Evolutionary conservation across 2,888 invertebrate genomes (phyloP), one percentile per base, ranked within the genome.

Genomic region (Volucella inanis): DNA sequence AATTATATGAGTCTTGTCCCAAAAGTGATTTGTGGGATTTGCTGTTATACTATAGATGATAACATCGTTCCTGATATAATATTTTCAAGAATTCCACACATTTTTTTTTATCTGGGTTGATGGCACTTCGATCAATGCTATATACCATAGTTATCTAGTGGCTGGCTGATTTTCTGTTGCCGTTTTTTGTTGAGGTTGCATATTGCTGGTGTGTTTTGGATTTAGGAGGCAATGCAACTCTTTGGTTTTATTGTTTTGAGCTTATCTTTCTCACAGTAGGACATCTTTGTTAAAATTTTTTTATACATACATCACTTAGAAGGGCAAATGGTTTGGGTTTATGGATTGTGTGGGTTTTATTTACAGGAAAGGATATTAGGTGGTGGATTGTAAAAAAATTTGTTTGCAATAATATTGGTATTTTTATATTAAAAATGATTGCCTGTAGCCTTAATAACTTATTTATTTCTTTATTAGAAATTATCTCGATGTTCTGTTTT

Each of bases 81-180:
- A 12, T 64, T 50, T 22, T 18, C 41, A 14, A 4, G 9, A 50
- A 50, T 22, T n/a, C 41, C 49, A 11, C 62, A 49, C n/a, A 31
- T 38, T 14, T 49, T 39, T 38, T 38, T 47, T 12, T n/a, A n/a
- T n/a, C n/a, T n/a, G n/a, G n/a, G n/a, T n/a, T n/a, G 18, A 4
- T 0, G 64, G 39, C 10, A 39, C 22, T 11, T 64, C 9, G 31
- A 64, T 65, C 11, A 65, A 11, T 8, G 52, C 18, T n/a, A 52
- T 22, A 22, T n/a, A n/a, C n/a, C 50, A 39, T 31, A 54, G 12
- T 67, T 39, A 8, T 54, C 67, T 54, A 54, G 43, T 6, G 54
- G 43, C 31, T 67, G 54, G 38, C n/a, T 12, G 6, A 67, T 67
- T 52, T n/a, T 41, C 54, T 67, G 67, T 6, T 22, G 67, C 10